A percentile compares a stretch with the other conserved stretches of the same genome.
Conservation (phyloP, 2,888 invertebrate species). For the Leptogaster cylindrica region DNA sequence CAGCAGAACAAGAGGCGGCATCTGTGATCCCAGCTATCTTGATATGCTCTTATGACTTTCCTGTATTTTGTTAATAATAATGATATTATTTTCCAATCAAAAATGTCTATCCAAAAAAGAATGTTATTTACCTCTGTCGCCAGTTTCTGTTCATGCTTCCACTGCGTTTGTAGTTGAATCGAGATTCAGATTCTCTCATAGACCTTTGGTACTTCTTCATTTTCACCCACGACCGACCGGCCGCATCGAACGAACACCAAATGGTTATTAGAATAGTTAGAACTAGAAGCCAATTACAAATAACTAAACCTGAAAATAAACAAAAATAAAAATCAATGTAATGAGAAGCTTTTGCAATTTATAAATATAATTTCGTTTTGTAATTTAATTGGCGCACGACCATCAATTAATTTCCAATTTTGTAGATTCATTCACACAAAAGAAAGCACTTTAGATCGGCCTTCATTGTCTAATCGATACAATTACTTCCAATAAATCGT, state of each 20-base stretch:
- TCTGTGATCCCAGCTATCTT: conserved; percentile 86
- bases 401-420: conserved; percentile 6
- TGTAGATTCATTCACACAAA: too few species aligned
- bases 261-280: conserved; percentile 76
- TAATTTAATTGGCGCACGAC: neutral
- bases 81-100: too few species aligned
- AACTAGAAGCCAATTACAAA: conserved; percentile 78
- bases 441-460: too few species aligned
- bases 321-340: neutral
- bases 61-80: conserved; percentile 61
- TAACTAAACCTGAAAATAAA: conserved; percentile 69
- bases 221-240: conserved; percentile 89
- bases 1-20: conserved; percentile 84
- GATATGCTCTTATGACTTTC: conserved; percentile 84
- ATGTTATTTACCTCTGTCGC: conserved; percentile 73
- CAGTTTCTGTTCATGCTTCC: conserved; percentile 80
- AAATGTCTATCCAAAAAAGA: too few species aligned
- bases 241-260: conserved; percentile 87
- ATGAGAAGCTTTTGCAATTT: too few species aligned
- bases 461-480: too few species aligned
- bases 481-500: too few species aligned
- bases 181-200: conserved; percentile 77
- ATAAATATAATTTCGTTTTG: too few species aligned
- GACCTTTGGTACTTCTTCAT: conserved; percentile 87
- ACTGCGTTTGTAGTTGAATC: conserved; percentile 76